These are phyloP conservation scores for Chromobotia macracanthus DNA, from an alignment of 2,797 vertebrate species.

Conservation along the genomic window DNA sequence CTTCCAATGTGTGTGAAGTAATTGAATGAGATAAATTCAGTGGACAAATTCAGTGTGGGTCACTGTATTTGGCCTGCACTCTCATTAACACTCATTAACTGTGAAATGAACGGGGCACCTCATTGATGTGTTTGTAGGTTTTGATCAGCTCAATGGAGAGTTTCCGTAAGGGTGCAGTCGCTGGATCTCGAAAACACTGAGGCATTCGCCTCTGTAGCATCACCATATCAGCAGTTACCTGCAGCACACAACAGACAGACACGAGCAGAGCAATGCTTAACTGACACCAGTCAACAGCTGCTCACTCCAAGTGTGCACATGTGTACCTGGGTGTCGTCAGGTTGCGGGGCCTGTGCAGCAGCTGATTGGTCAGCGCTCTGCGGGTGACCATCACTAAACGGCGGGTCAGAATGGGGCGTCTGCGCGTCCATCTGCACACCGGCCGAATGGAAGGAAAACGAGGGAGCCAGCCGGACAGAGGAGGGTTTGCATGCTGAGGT, in stretches of 20 bases:
- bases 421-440: conserved; percentile 99
- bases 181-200: conserved; percentile 98
- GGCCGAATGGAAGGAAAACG: conserved; percentile 99
- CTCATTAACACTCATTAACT: no score
- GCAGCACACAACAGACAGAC: conserved; percentile 14
- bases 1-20: no score
- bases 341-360: conserved; percentile 82
- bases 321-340: conserved; percentile 82
- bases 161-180: conserved; percentile 97
- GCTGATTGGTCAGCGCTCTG: conserved; percentile 87
- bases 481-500: conserved; percentile 99
- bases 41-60: no score
- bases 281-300: not conserved
- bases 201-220: conserved; percentile 97
- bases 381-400: conserved; percentile 99
- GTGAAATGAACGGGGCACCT: conserved; percentile 76
- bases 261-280: not conserved
- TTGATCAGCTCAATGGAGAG: conserved; percentile 99
- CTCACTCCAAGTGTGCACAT: not conserved
- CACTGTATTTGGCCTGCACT: conserved; percentile 76
- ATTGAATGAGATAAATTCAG: no score
- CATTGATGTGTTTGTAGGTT: conserved; percentile 99
- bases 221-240: conserved; percentile 61
- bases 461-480: conserved; percentile 99
- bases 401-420: conserved; percentile 99